Evolutionary conservation across 2,113 vertebrate species (phyloP), one percentile per base, ranked within the genome.

Genomic region (Anarhynchus alexandrinus): DNA sequence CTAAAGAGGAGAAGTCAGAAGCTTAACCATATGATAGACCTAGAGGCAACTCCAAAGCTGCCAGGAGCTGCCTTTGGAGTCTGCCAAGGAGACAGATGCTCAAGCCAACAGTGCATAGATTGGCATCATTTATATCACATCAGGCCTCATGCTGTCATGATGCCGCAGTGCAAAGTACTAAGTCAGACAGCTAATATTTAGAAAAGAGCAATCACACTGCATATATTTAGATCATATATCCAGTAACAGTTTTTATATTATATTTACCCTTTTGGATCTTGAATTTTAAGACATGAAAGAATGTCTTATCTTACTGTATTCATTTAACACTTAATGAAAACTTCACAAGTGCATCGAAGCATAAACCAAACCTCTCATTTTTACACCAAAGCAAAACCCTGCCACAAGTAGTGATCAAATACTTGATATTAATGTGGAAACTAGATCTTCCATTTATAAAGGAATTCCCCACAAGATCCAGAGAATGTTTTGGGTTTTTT

Each of bases 1-100:
- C 88, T 96, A 97, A 97, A 94, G 94, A 94, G 89, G 82, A 82
- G 77, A 86, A 97, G 85, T 97, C 95, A 95, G 95, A 93, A 85
- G 80, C 84, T 86, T 92, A 80, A 89, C 88, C 96, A 96, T 96
- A 89, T 96, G 97, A 97, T 36, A 96, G 93, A 95, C 95, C 96
- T 96, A 67, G 90, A 96, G 95, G 96, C 96, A 91, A 94, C 36
- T 96, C 86, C 92, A 94, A 59, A 97, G 93, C 95, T 97, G 96
- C 96, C 91, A 97, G 91, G 67, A 97, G 8, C 70, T 96, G 80
- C 94, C 67, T 96, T 94, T 92, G 86, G 93, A 94, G 80, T 80
- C 62, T 97, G 97, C 96, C 97, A 97, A 97, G 94, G 93, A 97
- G 95, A 92, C 97, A 97, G 95, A 93, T 97, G 97, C 91, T 74